phyloP scores from a whole-genome alignment of 2,888 invertebrate species.

The Patella pellucida region DNA sequence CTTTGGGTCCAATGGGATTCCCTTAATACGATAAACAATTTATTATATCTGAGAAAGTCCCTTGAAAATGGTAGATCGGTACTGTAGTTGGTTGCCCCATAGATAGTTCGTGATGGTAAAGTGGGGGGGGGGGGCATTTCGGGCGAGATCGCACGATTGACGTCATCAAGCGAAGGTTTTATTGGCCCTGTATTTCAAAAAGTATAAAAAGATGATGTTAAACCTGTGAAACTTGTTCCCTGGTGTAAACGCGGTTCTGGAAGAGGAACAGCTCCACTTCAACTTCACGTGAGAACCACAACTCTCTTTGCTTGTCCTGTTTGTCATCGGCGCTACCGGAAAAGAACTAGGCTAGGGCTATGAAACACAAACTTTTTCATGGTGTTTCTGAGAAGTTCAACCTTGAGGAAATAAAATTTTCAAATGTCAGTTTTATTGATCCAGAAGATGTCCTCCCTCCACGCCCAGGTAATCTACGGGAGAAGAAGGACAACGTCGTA shows the following conservation, averaged over 20 bases:
- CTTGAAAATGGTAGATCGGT: constrained; percentile 5
- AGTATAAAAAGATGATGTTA: constrained; percentile 30
- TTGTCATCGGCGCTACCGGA: too few species aligned
- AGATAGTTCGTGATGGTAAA: constrained; percentile 13
- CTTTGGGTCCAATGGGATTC: constrained; percentile 30
- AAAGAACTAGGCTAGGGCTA: too few species aligned
- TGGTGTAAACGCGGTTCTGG: constrained; percentile 39
- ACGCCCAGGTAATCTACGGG: too few species aligned
- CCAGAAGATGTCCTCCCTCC: too few species aligned
- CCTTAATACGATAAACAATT: constrained; percentile 18
- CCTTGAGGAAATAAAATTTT: too few species aligned
- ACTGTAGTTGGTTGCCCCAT: constrained; percentile 29
- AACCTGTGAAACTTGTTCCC: constrained; percentile 34
- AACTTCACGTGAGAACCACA: too few species aligned
- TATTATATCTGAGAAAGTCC: constrained; percentile 24
- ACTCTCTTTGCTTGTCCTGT: too few species aligned
- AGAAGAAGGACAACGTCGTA: too few species aligned
- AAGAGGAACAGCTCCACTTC: constrained; percentile 29
- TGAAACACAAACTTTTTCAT: too few species aligned
- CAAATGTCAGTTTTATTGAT: too few species aligned
- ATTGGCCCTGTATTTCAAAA: constrained; percentile 33
- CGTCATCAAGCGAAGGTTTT: constrained; percentile 28
- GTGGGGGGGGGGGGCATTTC: constrained; percentile 36
- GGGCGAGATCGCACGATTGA: constrained; percentile 34
- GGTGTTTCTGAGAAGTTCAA: too few species aligned